A percentile compares a stretch with the other conserved stretches of the same genome.
These are phyloP conservation scores for Lycaena phlaeas DNA, from an alignment of 2,888 invertebrate species.

Conservation along the genomic window DNA sequence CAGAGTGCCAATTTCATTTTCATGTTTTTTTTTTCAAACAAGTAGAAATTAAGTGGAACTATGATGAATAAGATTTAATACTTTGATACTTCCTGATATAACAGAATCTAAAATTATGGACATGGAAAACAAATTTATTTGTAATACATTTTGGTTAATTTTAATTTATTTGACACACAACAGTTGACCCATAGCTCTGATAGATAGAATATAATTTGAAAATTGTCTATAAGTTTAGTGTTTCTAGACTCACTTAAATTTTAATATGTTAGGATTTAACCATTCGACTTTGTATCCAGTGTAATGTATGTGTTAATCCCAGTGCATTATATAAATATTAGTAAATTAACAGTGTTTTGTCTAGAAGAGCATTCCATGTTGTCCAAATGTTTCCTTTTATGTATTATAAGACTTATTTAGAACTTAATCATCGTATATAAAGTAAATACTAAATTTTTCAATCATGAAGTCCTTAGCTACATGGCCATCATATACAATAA, in stretches of 20 bases:
- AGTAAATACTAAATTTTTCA: not conserved
- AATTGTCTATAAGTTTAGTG: not conserved
- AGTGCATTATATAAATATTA: slow-evolving; percentile 1
- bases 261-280: not conserved
- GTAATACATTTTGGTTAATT: not conserved
- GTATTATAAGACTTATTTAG: not conserved
- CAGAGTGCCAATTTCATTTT: slow-evolving; percentile 49
- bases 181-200: not conserved
- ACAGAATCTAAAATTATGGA: not conserved
- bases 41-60: slow-evolving; percentile 12
- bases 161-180: not conserved
- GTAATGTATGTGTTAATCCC: not conserved
- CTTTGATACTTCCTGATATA: not conserved
- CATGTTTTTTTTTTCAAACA: slow-evolving; percentile 5
- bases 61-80: not conserved
- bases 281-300: not conserved
- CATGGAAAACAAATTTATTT: not conserved
- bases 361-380: slow-evolving; percentile 6
- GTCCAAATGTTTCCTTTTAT: not conserved
- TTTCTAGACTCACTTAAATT: not conserved
- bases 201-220: not conserved
- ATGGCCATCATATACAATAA: not conserved
- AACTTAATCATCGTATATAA: not conserved
- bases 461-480: slow-evolving; percentile 3
- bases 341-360: slow-evolving; percentile 3